Evolutionary conservation across 2,113 vertebrate species (phyloP).

Genomic region (Seriola rivoliana): DNA sequence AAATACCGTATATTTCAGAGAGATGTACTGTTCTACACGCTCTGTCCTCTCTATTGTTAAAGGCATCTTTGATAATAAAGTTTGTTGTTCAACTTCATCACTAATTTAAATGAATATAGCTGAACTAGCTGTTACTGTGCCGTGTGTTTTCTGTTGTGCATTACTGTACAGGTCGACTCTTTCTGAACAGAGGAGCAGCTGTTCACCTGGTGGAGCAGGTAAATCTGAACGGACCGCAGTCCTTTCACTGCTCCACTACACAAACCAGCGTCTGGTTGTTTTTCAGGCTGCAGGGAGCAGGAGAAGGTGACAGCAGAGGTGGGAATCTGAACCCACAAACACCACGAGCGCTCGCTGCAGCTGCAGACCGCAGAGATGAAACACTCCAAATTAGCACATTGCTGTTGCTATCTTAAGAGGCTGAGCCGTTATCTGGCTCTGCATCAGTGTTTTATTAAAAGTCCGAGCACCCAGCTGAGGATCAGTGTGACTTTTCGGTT

Average conservation of each 20-base stretch:
- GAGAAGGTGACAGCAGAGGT: not conserved
- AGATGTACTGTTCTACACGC: no score
- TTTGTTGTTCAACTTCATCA: no score
- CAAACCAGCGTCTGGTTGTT: not conserved
- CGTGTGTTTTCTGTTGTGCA: no score
- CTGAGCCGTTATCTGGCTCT: conserved; percentile 13
- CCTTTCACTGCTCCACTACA: not conserved
- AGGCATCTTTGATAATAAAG: no score
- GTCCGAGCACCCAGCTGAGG: not conserved
- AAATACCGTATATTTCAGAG: no score
- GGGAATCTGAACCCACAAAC: conserved; percentile 16
- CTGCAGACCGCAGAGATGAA: conserved; percentile 24
- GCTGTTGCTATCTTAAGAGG: not conserved
- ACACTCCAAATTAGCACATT: conserved; percentile 34
- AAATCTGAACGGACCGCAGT: not conserved
- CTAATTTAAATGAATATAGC: no score
- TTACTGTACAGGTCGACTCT: no score
- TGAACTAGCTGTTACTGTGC: no score
- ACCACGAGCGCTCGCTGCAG: not conserved
- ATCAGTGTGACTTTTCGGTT: not conserved
- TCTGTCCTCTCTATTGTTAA: no score
- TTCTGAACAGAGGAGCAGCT: no score
- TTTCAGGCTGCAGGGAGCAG: conserved; percentile 10
- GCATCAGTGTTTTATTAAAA: conserved; percentile 13
- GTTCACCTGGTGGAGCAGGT: conserved; percentile 2